Percentiles rank a stretch among this genome's conserved stretches.
Evolutionary conservation across 2,888 invertebrate genomes (phyloP).

Genomic region (Ophioninae sp.): DNA sequence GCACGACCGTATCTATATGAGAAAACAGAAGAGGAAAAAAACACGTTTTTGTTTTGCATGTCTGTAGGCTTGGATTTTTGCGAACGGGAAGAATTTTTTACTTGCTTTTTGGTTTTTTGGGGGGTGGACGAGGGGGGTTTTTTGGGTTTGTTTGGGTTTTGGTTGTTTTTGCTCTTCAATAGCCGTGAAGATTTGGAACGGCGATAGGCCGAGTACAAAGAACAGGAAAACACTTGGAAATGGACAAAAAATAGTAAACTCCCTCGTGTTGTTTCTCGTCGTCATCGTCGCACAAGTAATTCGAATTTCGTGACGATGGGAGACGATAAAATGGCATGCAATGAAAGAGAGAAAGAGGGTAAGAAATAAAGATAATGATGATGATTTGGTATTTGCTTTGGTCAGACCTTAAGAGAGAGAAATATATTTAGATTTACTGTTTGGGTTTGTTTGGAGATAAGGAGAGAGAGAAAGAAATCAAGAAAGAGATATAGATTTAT

Average conservation of each 20-base stretch:
- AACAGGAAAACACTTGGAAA: slow-evolving; percentile 1
- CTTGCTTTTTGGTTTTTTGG: no score
- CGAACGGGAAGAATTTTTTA: background rate
- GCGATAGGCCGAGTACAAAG: slow-evolving; percentile 7
- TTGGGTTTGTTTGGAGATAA: background rate
- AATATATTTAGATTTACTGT: no score
- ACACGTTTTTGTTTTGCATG: slow-evolving; percentile 2
- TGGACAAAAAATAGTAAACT: no score
- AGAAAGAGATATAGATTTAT: no score
- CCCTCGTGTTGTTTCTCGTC: slow-evolving; percentile 15
- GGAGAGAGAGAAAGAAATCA: background rate
- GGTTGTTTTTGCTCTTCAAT: background rate
- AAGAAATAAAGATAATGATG: background rate
- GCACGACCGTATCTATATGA: slow-evolving; percentile 61
- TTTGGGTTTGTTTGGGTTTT: no score
- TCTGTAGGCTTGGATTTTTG: background rate
- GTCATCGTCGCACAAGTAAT: slow-evolving; percentile 1
- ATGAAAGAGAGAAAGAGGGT: background rate
- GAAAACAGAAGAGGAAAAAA: slow-evolving; percentile 61
- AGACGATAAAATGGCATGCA: slow-evolving; percentile 31
- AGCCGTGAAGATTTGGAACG: background rate
- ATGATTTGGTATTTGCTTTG: no score
- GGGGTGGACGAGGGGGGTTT: no score
- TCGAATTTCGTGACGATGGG: background rate
- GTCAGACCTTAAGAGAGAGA: no score